Conservation (phyloP, 2,113 vertebrate genomes). For the Apodemus sylvaticus region DNA sequence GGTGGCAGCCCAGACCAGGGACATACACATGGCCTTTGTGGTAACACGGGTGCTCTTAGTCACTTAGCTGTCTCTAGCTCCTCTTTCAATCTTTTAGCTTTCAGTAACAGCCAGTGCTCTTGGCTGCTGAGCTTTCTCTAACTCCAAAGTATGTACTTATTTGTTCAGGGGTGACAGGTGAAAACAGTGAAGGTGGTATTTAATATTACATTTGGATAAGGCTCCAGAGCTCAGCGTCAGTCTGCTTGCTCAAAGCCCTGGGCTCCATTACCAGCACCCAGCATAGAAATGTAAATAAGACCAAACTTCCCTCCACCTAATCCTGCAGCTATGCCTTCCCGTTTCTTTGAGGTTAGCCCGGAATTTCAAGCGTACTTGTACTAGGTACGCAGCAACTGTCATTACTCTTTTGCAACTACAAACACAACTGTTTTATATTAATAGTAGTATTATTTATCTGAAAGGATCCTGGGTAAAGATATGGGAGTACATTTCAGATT, state of each 20-base stretch:
- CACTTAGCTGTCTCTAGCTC: too few relatives aligned
- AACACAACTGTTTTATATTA: not conserved
- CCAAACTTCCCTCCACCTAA: conserved; percentile 3
- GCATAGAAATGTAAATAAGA: not conserved
- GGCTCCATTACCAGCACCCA: not conserved
- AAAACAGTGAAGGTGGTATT: not conserved
- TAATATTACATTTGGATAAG: not conserved
- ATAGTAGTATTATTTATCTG: conserved; percentile 45
- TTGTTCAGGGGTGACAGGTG: not conserved
- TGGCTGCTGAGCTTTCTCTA: not conserved
- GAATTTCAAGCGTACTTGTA: not conserved
- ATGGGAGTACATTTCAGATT: not conserved
- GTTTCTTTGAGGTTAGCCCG: not conserved
- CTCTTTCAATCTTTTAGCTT: too few relatives aligned
- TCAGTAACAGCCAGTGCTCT: not conserved
- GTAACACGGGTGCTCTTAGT: too few relatives aligned
- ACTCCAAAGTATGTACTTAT: not conserved
- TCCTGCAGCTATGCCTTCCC: not conserved
- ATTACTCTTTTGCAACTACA: not conserved
- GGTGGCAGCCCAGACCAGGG: too few relatives aligned
- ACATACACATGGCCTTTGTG: too few relatives aligned
- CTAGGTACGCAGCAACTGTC: not conserved
- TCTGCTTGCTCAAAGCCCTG: not conserved
- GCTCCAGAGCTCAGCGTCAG: not conserved
- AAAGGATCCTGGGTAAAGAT: conserved; percentile 2